phyloP scores from a whole-genome alignment of 2,797 vertebrate species.

The Rhinogobio ventralis region DNA sequence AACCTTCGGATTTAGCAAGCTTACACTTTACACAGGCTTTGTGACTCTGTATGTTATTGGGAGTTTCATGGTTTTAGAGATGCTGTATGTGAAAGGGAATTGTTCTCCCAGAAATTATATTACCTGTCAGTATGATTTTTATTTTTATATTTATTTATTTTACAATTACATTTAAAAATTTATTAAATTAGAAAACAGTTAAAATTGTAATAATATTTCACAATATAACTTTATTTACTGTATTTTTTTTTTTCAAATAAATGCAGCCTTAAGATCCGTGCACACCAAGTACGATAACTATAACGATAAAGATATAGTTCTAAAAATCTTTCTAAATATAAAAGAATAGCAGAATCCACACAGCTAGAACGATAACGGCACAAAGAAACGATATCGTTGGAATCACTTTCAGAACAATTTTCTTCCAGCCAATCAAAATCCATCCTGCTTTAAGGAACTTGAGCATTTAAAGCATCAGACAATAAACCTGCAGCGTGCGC shows the following conservation, averaged over 20 bases:
- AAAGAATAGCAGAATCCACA: too few relatives aligned
- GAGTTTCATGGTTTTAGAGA: not conserved
- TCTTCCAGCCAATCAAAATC: too few relatives aligned
- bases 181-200: not conserved
- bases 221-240: not conserved
- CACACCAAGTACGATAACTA: too few relatives aligned
- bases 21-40: constrained; percentile 6
- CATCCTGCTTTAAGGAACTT: not conserved
- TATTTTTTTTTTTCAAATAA: not conserved
- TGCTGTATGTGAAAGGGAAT: not conserved
- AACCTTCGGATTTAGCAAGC: constrained; percentile 56
- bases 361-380: too few relatives aligned
- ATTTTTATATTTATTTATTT: too few relatives aligned
- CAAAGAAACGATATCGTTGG: too few relatives aligned
- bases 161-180: not conserved
- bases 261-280: not conserved
- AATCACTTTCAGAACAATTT: too few relatives aligned
- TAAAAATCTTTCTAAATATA: too few relatives aligned
- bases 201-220: not conserved
- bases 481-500: not conserved
- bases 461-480: not conserved
- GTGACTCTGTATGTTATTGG: constrained; percentile 1
- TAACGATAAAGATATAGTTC: too few relatives aligned
- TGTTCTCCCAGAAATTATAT: not conserved
- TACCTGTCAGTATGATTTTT: too few relatives aligned